Evolutionary conservation across 2,113 vertebrate genomes (phyloP).

Genomic region (Dermatemys mawii): DNA sequence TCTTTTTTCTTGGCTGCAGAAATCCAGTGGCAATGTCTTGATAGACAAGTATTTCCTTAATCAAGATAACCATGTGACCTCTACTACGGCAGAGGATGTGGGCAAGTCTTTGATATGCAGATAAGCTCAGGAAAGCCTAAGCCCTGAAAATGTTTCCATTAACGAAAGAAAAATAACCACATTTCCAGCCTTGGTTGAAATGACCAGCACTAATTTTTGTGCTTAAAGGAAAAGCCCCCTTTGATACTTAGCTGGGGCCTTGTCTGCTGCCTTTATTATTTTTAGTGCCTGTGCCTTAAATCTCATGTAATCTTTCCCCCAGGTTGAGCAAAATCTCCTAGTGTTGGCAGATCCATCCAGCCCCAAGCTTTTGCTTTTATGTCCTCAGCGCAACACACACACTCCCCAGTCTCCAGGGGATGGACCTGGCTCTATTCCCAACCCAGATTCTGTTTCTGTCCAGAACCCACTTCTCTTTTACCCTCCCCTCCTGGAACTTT

Average conservation of each 20-base stretch:
- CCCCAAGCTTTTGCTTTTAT: neutral
- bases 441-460: neutral
- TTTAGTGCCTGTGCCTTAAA: slow-evolving; percentile 28
- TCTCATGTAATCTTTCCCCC: slow-evolving; percentile 46
- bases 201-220: neutral
- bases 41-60: slow-evolving; percentile 47
- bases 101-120: slow-evolving; percentile 31
- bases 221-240: slow-evolving; percentile 12
- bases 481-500: neutral
- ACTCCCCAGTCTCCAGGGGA: neutral
- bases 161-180: slow-evolving; percentile 19
- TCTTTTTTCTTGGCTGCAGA: neutral
- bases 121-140: neutral
- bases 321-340: neutral
- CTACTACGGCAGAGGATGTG: neutral
- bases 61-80: slow-evolving; percentile 25
- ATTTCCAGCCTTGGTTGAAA: neutral
- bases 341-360: neutral
- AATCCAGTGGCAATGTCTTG: slow-evolving; percentile 29
- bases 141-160: slow-evolving; percentile 26
- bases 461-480: neutral
- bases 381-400: neutral
- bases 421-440: neutral
- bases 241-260: neutral
- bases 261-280: slow-evolving; percentile 2